Conservation (phyloP, 2,113 vertebrate species). For the Serilophus lunatus region DNA sequence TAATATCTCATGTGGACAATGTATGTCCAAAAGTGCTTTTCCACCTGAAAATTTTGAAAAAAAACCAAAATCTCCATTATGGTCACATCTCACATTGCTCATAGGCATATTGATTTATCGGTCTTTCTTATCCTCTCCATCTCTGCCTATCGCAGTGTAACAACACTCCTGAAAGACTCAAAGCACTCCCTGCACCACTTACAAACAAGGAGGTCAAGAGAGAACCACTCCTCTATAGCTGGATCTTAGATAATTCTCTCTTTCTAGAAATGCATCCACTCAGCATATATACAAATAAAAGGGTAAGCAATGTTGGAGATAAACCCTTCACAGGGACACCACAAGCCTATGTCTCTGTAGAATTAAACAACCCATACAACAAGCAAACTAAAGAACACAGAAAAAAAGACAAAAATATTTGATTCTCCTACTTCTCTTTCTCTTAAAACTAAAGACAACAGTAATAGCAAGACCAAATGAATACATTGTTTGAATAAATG, state of each 20-base stretch:
- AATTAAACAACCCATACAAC: neutral
- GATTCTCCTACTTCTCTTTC: neutral
- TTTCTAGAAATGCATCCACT: neutral
- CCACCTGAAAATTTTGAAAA: slow-evolving; percentile 25
- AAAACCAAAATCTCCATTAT: neutral
- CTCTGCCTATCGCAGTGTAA: neutral
- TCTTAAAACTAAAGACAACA: neutral
- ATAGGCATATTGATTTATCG: neutral
- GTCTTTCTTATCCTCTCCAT: neutral
- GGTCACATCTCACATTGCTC: neutral
- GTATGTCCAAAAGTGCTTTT: slow-evolving; percentile 60
- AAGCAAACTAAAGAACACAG: neutral
- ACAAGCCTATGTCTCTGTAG: neutral
- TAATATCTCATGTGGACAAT: slow-evolving; percentile 76
- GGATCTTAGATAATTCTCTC: neutral
- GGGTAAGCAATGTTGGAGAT: neutral
- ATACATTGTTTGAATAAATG: neutral
- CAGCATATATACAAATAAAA: neutral
- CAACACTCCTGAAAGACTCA: neutral
- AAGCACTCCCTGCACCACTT: neutral
- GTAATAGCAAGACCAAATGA: neutral
- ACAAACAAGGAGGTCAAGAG: neutral
- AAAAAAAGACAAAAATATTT: neutral
- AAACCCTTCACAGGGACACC: neutral
- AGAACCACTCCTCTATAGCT: neutral